Evolutionary conservation across 2,113 vertebrate species (phyloP).

Genomic region (Martes martes): DNA sequence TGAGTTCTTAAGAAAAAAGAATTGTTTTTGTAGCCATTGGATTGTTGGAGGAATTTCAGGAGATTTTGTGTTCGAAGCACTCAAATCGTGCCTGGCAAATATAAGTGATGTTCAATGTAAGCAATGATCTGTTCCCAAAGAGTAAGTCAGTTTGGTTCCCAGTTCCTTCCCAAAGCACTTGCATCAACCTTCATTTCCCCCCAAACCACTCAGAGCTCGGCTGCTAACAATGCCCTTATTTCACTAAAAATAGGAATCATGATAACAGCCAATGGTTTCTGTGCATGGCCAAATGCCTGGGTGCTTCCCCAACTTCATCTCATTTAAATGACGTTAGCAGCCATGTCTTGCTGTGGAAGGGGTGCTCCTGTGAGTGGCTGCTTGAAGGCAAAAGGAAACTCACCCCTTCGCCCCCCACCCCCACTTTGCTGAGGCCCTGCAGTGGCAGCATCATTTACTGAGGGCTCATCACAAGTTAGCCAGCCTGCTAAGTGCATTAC

Average conservation of each 20-base stretch:
- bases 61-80: neutral
- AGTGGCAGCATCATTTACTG: neutral
- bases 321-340: neutral
- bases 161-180: neutral
- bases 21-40: neutral
- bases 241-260: neutral
- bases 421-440: neutral
- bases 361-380: neutral
- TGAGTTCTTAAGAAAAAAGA: neutral
- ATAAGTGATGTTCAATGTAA: neutral
- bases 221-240: neutral
- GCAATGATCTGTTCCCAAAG: neutral
- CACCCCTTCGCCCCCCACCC: neutral
- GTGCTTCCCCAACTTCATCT: neutral
- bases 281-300: neutral
- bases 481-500: neutral
- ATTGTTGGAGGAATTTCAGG: neutral
- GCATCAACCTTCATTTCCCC: neutral
- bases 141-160: neutral
- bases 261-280: neutral
- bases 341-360: neutral
- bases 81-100: neutral
- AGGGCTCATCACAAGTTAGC: neutral
- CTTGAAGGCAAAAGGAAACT: neutral
- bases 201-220: neutral